Evolutionary conservation across 1,140 invertebrate genomes (phyloP), one percentile per base, ranked within the genome.

Genomic region (Leptopilina clavipes): DNA sequence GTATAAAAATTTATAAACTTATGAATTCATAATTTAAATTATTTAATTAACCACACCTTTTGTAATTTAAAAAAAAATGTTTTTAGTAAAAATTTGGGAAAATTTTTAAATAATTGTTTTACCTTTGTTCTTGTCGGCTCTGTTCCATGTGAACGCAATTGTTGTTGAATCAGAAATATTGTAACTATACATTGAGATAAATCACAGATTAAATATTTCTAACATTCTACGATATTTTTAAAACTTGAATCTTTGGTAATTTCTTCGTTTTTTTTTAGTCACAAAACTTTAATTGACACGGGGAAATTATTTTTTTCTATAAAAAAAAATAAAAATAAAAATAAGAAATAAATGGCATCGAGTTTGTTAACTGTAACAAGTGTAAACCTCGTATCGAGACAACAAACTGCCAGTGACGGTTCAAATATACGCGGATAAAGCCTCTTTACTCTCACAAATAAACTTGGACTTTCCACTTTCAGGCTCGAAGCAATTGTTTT

Each of bases 371-470:
- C 19, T 65, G 59, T 37, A 37, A 22, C 25, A 65, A 65, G 22
- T 65, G 37, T 40, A 40, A 31, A 65, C 25, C 22, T 65, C 59
- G 14, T 14, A 12, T 37, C 59, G 22, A 52, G 48, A n/a, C 48
- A 7, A 40, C 48, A 52, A 31, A 65, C 59, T 65, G 59, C 10
- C 10, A 65, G 22, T 37, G 22, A 65, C 59, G 22, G 59, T 31
- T 65, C 59, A 65, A 65, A 65, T 65, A 65, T 31, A 25, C 59
- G 25, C 59, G 59, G 11, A 65, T 65, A 65, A 65, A 65, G 59
- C 22, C 25, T 54, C 52, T 65, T 65, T 65, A 65, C 59, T n/a
- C 59, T 25, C 25, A 8, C 59, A 65, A 65, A 65, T 65, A 65
- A 65, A 65, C 59, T 65, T 25, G 59, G 59, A 37, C 59, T 65